Evolutionary conservation across 2,797 vertebrate species (phyloP).

Genomic region (Arnoldichthys spilopterus): DNA sequence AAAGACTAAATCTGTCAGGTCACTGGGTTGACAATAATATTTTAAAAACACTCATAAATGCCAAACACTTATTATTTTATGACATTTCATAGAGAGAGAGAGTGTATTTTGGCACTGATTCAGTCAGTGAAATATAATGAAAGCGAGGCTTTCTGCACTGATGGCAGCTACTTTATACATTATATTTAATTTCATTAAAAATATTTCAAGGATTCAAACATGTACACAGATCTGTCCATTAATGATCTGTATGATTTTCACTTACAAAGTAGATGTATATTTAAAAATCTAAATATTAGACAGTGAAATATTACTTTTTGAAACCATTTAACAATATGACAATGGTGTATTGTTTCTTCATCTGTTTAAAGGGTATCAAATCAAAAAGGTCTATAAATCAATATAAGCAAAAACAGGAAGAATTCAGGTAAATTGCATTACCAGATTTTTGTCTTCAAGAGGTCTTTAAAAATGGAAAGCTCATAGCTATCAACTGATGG

Average conservation of each 20-base stretch:
- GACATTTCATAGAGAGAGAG: neutral
- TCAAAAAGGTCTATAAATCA: no score
- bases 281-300: no score
- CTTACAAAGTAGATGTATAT: no score
- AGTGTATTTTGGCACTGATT: neutral
- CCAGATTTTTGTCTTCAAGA: no score
- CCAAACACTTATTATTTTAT: slow-evolving; percentile 14
- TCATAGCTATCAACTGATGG: no score
- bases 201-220: neutral
- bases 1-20: neutral
- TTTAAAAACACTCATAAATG: slow-evolving; percentile 15
- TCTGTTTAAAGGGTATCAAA: no score
- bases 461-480: no score
- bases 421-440: no score
- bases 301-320: no score
- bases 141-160: slow-evolving; percentile 8
- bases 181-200: neutral
- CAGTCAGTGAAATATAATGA: slow-evolving; percentile 7
- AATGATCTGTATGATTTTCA: neutral
- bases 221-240: neutral
- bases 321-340: no score
- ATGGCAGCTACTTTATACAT: neutral
- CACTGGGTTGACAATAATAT: neutral
- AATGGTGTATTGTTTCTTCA: no score
- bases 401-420: no score